These are phyloP conservation scores for Ifrita kowaldi DNA, from an alignment of 2,113 vertebrate genomes.

Conservation along the genomic window DNA sequence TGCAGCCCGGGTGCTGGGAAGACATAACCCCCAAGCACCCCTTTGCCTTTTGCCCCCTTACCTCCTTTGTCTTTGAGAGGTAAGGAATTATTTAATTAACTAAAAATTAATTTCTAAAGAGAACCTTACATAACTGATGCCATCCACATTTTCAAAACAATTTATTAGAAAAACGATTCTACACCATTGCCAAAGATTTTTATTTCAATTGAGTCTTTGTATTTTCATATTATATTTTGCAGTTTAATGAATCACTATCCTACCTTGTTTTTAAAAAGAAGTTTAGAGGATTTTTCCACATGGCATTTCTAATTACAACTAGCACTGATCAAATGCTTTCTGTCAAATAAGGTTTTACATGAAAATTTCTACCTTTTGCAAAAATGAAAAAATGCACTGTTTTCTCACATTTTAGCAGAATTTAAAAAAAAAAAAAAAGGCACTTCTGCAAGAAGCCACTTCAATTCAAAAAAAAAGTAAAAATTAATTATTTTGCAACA, in stretches of 20 bases:
- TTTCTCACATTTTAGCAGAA: background rate
- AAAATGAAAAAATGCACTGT: background rate
- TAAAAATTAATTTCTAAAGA: background rate
- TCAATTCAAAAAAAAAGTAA: background rate
- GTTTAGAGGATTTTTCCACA: background rate
- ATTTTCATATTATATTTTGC: background rate
- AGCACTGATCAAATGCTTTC: background rate
- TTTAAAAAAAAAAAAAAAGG: background rate
- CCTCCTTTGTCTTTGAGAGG: background rate
- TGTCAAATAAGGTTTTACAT: background rate
- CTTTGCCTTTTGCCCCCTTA: background rate
- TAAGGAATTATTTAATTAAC: background rate
- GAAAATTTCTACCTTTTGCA: background rate
- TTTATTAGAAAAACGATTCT: background rate
- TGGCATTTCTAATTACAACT: background rate
- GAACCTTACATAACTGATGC: background rate
- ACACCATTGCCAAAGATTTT: background rate
- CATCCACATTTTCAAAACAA: background rate
- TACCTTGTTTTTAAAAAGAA: background rate
- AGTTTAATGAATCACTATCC: background rate
- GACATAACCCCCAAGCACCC: fast-evolving
- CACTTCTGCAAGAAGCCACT: background rate
- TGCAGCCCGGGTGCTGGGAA: fast-evolving
- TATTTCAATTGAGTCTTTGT: background rate
- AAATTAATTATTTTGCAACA: background rate